phyloP scores from a whole-genome alignment of 1,140 invertebrate species.

The Bombus impatiens region DNA sequence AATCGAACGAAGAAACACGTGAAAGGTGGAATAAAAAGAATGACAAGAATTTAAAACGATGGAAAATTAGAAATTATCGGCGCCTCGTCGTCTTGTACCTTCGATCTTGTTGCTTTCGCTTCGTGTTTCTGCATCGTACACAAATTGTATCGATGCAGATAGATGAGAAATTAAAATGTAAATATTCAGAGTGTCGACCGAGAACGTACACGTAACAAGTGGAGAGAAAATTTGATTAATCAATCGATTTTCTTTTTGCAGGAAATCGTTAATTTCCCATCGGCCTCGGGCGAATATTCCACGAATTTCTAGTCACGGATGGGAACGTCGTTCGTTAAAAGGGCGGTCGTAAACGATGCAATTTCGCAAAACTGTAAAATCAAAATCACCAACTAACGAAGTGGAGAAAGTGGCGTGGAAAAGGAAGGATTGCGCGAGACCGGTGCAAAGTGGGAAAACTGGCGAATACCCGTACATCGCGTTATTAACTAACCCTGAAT shows the following conservation, averaged over 20 bases:
- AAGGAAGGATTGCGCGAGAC: background rate
- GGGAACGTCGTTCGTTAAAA: conserved; percentile 3
- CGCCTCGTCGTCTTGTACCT: background rate
- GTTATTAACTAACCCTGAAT: conserved; percentile 32
- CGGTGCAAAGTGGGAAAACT: conserved; percentile 27
- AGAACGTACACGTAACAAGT: background rate
- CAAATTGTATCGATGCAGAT: background rate
- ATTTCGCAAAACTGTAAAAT: conserved; percentile 5
- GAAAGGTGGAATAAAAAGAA: background rate
- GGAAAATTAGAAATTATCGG: background rate
- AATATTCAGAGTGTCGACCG: background rate
- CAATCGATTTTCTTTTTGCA: background rate
- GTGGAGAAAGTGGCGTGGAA: background rate
- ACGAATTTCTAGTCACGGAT: background rate
- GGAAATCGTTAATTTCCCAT: background rate
- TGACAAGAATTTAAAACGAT: background rate
- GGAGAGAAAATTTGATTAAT: background rate
- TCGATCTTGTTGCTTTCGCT: background rate
- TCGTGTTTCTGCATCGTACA: background rate
- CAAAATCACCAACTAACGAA: conserved; percentile 37
- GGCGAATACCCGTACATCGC: conserved; percentile 19
- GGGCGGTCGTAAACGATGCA: conserved; percentile 10
- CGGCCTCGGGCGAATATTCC: background rate
- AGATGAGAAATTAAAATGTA: background rate
- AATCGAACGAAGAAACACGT: background rate